A percentile compares a stretch with the other conserved stretches of the same genome.
phyloP scores from a whole-genome alignment of 2,888 invertebrate genomes.

The Reticulitermes lucifugus region DNA sequence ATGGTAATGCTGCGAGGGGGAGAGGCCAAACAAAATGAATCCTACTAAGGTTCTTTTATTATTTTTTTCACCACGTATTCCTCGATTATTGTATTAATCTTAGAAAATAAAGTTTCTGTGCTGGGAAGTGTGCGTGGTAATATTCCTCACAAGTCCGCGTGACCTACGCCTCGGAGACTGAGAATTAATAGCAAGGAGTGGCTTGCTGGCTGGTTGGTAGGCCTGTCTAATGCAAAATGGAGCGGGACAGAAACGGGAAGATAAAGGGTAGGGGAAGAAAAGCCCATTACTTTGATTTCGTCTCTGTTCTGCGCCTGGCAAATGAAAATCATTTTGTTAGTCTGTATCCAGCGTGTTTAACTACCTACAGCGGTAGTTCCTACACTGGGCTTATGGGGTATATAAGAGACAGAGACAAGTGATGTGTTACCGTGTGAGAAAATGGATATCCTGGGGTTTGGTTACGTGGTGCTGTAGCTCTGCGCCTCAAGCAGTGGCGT shows the following conservation, averaged over 20 bases:
- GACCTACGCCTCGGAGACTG: background rate
- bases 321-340: constrained; percentile 51
- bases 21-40: background rate
- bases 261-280: background rate
- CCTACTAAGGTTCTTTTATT: background rate
- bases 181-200: constrained; percentile 46
- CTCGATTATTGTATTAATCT: background rate
- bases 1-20: background rate
- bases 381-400: background rate
- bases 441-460: constrained; percentile 43
- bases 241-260: constrained; percentile 28
- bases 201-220: constrained; percentile 12
- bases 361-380: constrained; percentile 46
- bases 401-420: constrained; percentile 8
- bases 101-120: background rate
- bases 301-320: constrained; percentile 38
- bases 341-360: constrained; percentile 38
- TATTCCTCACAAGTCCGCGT: background rate
- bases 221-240: constrained; percentile 40
- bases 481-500: constrained; percentile 23
- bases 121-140: background rate
- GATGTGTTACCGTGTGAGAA: constrained; percentile 20
- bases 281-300: constrained; percentile 39
- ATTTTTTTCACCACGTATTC: background rate
- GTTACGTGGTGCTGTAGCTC: constrained; percentile 26